phyloP scores from a whole-genome alignment of 1,140 invertebrate species.

The Drosophila varians region DNA sequence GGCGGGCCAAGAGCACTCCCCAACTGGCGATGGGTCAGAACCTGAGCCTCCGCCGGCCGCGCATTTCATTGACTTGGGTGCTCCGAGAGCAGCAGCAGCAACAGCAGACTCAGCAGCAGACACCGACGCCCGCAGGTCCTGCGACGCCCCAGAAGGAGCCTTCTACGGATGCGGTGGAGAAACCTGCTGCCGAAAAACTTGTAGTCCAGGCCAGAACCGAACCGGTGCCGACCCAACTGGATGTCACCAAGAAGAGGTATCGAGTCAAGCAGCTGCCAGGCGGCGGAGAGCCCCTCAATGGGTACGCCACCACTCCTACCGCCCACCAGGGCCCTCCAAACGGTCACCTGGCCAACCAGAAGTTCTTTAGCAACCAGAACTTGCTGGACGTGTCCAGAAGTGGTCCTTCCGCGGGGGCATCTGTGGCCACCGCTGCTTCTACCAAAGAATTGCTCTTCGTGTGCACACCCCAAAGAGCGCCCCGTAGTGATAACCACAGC shows the following conservation, averaged over 20 bases:
- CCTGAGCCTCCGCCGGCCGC: slow-evolving; percentile 86
- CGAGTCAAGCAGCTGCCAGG: slow-evolving; percentile 67
- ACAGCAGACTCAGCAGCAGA: slow-evolving; percentile 36
- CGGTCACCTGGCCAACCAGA: slow-evolving; percentile 62
- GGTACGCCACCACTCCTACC: slow-evolving; percentile 78
- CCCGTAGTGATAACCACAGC: slow-evolving; percentile 59
- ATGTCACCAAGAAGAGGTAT: slow-evolving; percentile 72
- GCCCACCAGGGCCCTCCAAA: slow-evolving; percentile 59
- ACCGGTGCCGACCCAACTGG: slow-evolving; percentile 65
- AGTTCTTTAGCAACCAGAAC: slow-evolving; percentile 83
- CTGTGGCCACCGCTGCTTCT: slow-evolving; percentile 56
- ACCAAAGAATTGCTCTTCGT: slow-evolving; percentile 82
- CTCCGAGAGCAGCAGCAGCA: slow-evolving; percentile 85
- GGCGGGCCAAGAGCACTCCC: slow-evolving; percentile 70
- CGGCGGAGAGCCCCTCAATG: slow-evolving; percentile 69
- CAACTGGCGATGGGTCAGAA: slow-evolving; percentile 85
- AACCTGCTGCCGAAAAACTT: slow-evolving; percentile 34
- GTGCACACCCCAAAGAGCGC: slow-evolving; percentile 72
- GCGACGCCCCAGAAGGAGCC: slow-evolving; percentile 60
- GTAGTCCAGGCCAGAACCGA: slow-evolving; percentile 42
- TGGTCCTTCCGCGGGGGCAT: slow-evolving; percentile 10
- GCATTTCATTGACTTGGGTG: slow-evolving; percentile 89
- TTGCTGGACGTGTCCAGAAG: slow-evolving; percentile 54
- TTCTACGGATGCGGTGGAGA: slow-evolving; percentile 2
- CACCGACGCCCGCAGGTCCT: slow-evolving; percentile 34